Base-by-base conservation (phyloP, 2,113 vertebrate species). In the Phodopus roborovskii region DNA sequence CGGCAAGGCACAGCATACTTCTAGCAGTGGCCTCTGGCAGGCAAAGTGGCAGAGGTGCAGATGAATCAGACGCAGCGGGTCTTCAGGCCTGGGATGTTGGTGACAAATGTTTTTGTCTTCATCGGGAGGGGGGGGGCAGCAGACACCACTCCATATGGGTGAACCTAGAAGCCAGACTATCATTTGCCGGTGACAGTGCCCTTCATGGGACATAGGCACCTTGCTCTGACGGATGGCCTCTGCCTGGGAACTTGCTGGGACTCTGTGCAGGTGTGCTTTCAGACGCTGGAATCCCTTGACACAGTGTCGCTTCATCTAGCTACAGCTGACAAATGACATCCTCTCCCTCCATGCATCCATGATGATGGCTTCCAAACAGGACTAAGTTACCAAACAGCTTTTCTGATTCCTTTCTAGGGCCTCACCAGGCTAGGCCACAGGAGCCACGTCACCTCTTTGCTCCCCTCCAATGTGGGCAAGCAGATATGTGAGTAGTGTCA, bases 41-140 rank as follows among this genome's bases (percentile, higher is more conserved):
- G 93, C 71, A 83, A 96, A 96, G 60, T 33, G 3, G 96, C 97
- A 92, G 94, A 97, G 90, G 95, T 97, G 96, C 96, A 48, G 91
- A 62, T 96, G 97, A 98, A 71, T 97, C 98, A 97, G 98, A 97
- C 96, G 81, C 96, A 79, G 97, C 92, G 45, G 97, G 96, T 97
- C 95, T 84, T 75, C 95, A 97, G 97, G 90, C 89, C 60, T 9
- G 95, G 97, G 98, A 98, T 92, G 97, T 89, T 95, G 94, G 97
- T 98, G 98, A 98, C 97, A 98, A 98, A 98, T 79, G 95, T 97
- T 4, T 96, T 98, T 91, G 92, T 98, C 93, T 98, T 96, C 73
- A 30, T 88, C 50, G 64, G 11, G 60, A 26, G 79, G 15, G 56
- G 28, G 60, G 28, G 60, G 90, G 70, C 96, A 66, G 73, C 81